These are phyloP conservation scores for Melospiza melodia DNA, from an alignment of 2,113 vertebrate species.

Conservation along the genomic window DNA sequence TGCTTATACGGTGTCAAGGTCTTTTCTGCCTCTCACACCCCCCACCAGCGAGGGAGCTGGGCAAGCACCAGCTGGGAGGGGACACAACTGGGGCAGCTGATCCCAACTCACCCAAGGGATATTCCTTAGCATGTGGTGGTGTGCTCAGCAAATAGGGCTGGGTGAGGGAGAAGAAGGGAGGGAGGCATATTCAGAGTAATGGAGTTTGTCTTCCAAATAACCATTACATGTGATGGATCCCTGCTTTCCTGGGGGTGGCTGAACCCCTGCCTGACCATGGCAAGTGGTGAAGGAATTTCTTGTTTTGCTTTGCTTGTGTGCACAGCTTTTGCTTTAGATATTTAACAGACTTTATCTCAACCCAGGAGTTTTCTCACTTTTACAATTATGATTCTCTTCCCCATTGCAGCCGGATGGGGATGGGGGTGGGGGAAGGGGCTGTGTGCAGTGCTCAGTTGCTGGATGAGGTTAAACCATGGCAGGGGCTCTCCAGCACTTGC, in stretches of 20 bases:
- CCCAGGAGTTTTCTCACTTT: background rate
- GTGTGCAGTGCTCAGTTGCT: background rate
- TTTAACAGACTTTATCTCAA: background rate
- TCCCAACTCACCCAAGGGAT: background rate
- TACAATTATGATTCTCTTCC: rapidly evolving
- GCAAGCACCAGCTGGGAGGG: background rate
- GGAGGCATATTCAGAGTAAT: background rate
- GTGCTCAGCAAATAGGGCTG: background rate
- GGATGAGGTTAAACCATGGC: background rate
- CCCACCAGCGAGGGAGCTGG: rapidly evolving
- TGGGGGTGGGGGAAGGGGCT: background rate
- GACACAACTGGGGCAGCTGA: background rate
- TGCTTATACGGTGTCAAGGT: background rate
- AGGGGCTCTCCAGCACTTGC: background rate
- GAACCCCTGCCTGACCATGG: background rate
- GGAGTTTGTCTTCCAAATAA: background rate
- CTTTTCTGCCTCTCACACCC: background rate
- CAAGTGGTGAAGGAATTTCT: background rate
- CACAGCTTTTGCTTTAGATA: background rate
- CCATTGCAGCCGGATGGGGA: rapidly evolving
- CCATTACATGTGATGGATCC: background rate
- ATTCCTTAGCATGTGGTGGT: background rate
- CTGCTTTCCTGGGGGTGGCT: background rate
- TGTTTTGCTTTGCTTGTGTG: background rate
- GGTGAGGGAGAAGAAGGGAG: background rate